A percentile compares a stretch with the other conserved stretches of the same genome.
Evolutionary conservation across 2,797 vertebrate genomes (phyloP).

Genomic region (Gambelia wislizenii): DNA sequence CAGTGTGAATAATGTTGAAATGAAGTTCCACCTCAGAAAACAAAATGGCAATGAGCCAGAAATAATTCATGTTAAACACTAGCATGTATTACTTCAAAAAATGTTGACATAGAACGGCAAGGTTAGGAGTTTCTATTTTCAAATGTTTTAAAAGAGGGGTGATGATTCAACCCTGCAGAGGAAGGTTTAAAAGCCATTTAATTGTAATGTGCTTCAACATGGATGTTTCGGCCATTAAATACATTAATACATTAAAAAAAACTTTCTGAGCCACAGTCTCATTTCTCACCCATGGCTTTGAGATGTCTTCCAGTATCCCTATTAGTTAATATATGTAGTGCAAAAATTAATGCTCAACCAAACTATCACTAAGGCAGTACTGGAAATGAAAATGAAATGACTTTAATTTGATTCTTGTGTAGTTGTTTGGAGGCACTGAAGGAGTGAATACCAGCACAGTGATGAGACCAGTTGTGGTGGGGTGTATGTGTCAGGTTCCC

Average conservation of each 20-base stretch:
- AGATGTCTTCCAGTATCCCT: too few species aligned
- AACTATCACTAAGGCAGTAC: background rate
- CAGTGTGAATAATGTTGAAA: background rate
- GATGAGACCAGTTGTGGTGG: too few species aligned
- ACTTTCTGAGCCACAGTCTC: too few species aligned
- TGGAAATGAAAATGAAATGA: background rate
- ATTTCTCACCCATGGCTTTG: too few species aligned
- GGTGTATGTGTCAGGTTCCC: background rate
- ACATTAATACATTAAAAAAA: background rate
- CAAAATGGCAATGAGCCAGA: background rate
- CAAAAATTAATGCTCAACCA: background rate
- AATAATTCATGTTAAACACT: background rate
- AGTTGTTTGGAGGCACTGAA: background rate
- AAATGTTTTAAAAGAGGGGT: background rate
- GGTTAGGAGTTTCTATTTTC: background rate
- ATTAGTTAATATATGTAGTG: background rate
- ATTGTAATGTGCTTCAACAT: background rate
- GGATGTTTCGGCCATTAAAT: background rate
- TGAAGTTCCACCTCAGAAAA: background rate
- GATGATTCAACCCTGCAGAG: background rate
- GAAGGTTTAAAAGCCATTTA: background rate
- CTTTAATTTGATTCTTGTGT: too few species aligned
- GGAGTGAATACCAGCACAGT: background rate
- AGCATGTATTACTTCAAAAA: background rate
- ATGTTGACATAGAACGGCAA: background rate